A percentile compares a stretch with the other conserved stretches of the same genome.
phyloP scores from a whole-genome alignment of 2,888 invertebrate genomes.

The Eilema sororculum region DNA sequence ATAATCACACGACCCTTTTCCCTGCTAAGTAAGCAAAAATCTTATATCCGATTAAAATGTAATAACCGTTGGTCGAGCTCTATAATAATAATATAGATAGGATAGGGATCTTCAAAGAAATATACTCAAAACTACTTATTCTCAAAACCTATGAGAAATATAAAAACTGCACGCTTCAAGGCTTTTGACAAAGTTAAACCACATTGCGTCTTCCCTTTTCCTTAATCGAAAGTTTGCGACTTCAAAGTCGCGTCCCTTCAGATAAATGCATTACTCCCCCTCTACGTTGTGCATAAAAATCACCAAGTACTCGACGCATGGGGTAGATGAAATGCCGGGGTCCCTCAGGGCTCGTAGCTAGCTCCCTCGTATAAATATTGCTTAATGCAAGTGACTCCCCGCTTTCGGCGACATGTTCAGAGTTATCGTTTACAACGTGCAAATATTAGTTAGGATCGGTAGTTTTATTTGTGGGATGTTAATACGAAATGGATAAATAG shows the following conservation, averaged over 20 bases:
- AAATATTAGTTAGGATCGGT: slow-evolving; percentile 69
- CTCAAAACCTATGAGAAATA: slow-evolving; percentile 33
- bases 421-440: slow-evolving; percentile 76
- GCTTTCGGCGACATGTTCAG: slow-evolving; percentile 51
- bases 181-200: slow-evolving; percentile 41
- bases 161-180: slow-evolving; percentile 39
- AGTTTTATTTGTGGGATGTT: slow-evolving; percentile 45
- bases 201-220: slow-evolving; percentile 45
- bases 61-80: not conserved
- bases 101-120: slow-evolving; percentile 20
- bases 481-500: not conserved
- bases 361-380: slow-evolving; percentile 67
- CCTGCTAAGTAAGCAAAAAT: not conserved
- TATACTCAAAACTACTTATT: too few relatives aligned
- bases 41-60: not conserved
- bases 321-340: slow-evolving; percentile 73
- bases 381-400: slow-evolving; percentile 64
- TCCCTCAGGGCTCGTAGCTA: slow-evolving; percentile 67
- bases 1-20: slow-evolving; percentile 4
- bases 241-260: slow-evolving; percentile 61
- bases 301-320: slow-evolving; percentile 64
- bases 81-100: not conserved
- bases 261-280: slow-evolving; percentile 64
- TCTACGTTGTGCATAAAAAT: slow-evolving; percentile 55
- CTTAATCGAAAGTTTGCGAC: slow-evolving; percentile 53